Percentiles rank a stretch among this genome's conserved stretches.
Evolutionary conservation across 2,113 vertebrate species (phyloP).

Genomic region (Eonycteris spelaea): DNA sequence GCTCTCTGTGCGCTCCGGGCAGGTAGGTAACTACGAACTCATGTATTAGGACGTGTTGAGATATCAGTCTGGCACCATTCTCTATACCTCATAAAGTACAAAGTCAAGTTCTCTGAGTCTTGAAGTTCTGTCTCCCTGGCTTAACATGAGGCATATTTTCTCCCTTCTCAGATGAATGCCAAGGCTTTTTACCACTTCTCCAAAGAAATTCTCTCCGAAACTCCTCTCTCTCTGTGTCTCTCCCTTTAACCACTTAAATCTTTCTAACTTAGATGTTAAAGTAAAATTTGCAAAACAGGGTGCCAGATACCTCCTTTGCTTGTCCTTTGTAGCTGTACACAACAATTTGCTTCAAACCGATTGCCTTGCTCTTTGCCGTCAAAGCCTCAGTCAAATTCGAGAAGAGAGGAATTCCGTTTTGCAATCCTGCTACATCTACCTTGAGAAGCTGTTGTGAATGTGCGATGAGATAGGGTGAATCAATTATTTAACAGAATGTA

Average conservation of each 20-base stretch:
- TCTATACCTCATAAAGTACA: neutral
- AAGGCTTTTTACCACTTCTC: neutral
- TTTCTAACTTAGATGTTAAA: neutral
- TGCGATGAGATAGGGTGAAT: neutral
- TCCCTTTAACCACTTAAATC: neutral
- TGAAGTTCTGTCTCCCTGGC: neutral
- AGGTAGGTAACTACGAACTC: neutral
- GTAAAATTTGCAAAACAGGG: neutral
- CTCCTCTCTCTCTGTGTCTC: neutral
- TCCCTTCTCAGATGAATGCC: neutral
- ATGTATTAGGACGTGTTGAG: neutral
- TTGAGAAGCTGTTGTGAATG: neutral
- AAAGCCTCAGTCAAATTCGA: neutral
- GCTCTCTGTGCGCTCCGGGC: neutral
- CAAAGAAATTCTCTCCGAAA: neutral
- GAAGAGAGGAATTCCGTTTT: neutral
- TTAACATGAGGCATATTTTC: neutral
- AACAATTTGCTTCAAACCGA: neutral
- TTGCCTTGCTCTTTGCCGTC: neutral
- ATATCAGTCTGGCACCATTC: neutral
- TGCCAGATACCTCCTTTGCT: too few relatives aligned
- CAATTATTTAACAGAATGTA: conserved; percentile 11
- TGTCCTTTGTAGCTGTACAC: neutral
- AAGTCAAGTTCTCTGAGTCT: neutral
- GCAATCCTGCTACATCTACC: neutral